phyloP scores from a whole-genome alignment of 2,113 vertebrate species.

The Phyllopteryx taeniolatus region DNA sequence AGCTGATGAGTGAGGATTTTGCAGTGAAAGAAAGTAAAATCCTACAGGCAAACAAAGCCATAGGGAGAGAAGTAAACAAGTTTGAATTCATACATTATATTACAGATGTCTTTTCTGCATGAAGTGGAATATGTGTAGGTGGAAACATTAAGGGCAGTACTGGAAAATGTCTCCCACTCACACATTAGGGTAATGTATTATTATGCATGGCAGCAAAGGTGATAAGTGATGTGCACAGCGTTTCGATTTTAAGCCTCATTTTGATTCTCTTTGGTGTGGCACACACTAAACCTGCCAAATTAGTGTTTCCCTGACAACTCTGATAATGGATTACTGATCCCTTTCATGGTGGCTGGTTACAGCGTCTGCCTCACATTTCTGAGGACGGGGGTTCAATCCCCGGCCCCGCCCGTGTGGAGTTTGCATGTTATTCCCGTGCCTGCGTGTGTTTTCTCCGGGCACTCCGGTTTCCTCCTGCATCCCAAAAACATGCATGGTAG shows the following conservation, averaged over 20 bases:
- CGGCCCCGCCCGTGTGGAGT: no score
- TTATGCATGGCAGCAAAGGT: conserved; percentile 47
- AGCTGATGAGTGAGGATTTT: conserved; percentile 1
- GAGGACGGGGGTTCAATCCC: no score
- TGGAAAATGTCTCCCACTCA: conserved; percentile 57
- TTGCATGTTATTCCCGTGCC: no score
- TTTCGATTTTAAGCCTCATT: conserved; percentile 48
- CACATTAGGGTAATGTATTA: conserved; percentile 56
- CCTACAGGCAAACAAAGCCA: conserved; percentile 53
- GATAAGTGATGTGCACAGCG: conserved; percentile 40
- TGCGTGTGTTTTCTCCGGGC: no score
- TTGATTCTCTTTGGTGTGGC: conserved; percentile 31
- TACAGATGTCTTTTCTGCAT: conserved; percentile 9
- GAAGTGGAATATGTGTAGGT: conserved; percentile 29
- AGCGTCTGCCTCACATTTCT: no score
- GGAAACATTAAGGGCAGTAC: conserved; percentile 38
- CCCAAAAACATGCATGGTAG: no score
- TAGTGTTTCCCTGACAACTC: conserved; percentile 51
- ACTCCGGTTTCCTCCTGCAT: no score
- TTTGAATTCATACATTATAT: conserved; percentile 39
- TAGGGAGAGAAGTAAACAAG: conserved; percentile 35
- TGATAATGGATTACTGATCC: conserved; percentile 43
- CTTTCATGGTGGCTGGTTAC: conserved; percentile 23
- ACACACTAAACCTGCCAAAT: conserved; percentile 44
- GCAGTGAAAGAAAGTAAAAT: conserved; percentile 36